Evolutionary conservation across 2,888 invertebrate species (phyloP), one percentile per base, ranked within the genome.

Genomic region (Cephus spinipes): DNA sequence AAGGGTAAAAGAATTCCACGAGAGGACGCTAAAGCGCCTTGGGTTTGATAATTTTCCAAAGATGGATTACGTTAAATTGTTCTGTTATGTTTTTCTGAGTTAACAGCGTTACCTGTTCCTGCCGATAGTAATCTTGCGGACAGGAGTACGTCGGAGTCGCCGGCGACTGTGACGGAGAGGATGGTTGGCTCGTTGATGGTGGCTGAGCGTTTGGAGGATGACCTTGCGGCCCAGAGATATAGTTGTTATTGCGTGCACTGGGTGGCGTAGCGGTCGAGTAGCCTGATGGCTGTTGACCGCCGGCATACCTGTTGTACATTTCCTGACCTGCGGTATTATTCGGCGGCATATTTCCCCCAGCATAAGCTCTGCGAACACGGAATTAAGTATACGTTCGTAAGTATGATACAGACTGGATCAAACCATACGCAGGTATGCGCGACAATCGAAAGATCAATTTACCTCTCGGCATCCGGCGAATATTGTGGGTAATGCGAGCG

Each of bases 181-280:
- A 96, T 87, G 96, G 95, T 88, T 95, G 96, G 93, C 96, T 95
- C 92, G 95, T 95, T 82, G 95, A 94, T 86, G 95, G 95, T 81
- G 94, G 94, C 92, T 93, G 93, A 82, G 92, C 91, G 83, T 91
- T 92, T 80, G 92, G 90, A 78, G 93, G 93, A 89, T 92, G 93
- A 86, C 92, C 92, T 88, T 93, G 93, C 80, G 93, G 91, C 83
- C 92, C 93, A 85, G 94, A 93, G 81, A 94, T 93, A 92, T 94
- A 95, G 89, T 93, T 90, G 79, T 87, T 90, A 73, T 82, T 90
- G 75, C 91, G 87, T 34, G 88, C 88, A 76, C 84, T 88, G n/a
- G 92, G 89, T 40, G 87, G 84, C 55, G 90, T 83, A 77, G 85
- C 87, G 11, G 88, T 82, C 12, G 89, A 86, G 81, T 91, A 91